Evolutionary conservation across 2,113 vertebrate species (phyloP).

Genomic region (Oncorhynchus mykiss): DNA sequence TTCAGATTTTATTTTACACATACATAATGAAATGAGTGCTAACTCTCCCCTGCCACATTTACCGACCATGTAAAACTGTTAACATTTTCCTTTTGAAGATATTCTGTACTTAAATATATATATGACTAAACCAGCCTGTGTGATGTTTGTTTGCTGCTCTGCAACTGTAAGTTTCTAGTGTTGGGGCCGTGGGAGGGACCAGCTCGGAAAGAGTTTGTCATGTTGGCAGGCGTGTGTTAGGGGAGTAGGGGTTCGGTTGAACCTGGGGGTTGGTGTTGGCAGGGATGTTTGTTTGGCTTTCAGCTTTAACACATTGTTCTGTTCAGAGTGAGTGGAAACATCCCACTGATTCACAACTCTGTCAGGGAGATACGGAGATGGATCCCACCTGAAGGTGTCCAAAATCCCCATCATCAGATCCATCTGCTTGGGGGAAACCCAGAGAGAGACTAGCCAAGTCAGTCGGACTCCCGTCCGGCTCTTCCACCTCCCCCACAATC

Average conservation of each 20-base stretch:
- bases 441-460: not conserved
- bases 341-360: not conserved
- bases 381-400: no score
- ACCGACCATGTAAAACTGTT: not conserved
- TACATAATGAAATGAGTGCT: not conserved
- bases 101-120: not conserved
- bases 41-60: not conserved
- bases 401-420: no score
- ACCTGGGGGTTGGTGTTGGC: not conserved
- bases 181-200: not conserved
- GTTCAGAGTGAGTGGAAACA: not conserved
- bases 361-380: not conserved
- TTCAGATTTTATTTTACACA: not conserved
- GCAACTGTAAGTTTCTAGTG: not conserved
- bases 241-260: not conserved
- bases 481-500: not conserved
- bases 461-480: not conserved
- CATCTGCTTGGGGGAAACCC: not conserved
- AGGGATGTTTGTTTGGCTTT: not conserved
- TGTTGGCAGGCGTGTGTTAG: not conserved
- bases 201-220: not conserved
- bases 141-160: not conserved
- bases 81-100: not conserved
- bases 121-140: not conserved
- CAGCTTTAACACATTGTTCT: not conserved